phyloP scores from a whole-genome alignment of 2,888 invertebrate genomes.

The Choristoneura rosaceana region DNA sequence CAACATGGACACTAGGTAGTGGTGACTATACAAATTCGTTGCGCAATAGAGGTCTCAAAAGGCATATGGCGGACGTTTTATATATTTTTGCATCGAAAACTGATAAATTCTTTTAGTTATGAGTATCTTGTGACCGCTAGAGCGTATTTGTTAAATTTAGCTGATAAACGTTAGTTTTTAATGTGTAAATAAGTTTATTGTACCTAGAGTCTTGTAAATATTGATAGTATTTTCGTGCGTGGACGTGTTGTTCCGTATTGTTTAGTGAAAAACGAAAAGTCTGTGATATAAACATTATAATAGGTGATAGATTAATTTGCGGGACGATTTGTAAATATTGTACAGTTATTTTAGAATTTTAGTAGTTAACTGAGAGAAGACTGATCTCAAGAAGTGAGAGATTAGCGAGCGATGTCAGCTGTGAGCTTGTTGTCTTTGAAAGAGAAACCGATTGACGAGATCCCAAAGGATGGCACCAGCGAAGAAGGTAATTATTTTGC shows the following conservation, averaged over 20 bases:
- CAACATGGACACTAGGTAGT: slow-evolving; percentile 37
- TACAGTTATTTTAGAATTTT: slow-evolving; percentile 82
- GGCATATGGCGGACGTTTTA: slow-evolving; percentile 86
- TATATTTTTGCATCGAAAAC: slow-evolving; percentile 86
- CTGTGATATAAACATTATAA: slow-evolving; percentile 87
- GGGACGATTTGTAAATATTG: slow-evolving; percentile 83
- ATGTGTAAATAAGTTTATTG: slow-evolving; percentile 85
- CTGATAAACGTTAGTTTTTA: slow-evolving; percentile 83
- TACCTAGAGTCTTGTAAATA: slow-evolving; percentile 83
- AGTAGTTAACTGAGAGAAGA: slow-evolving; percentile 83
- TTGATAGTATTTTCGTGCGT: slow-evolving; percentile 85
- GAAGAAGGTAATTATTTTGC: slow-evolving; percentile 69
- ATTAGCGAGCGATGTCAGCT: slow-evolving; percentile 83
- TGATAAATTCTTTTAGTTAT: slow-evolving; percentile 86
- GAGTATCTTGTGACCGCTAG: slow-evolving; percentile 84
- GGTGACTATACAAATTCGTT: slow-evolving; percentile 52
- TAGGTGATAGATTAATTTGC: slow-evolving; percentile 83
- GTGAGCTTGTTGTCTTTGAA: slow-evolving; percentile 82
- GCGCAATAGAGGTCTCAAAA: slow-evolving; percentile 79
- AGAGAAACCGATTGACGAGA: slow-evolving; percentile 80
- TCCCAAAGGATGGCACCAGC: slow-evolving; percentile 74
- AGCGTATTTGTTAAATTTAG: slow-evolving; percentile 84
- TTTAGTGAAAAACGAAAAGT: slow-evolving; percentile 86
- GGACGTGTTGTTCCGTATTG: slow-evolving; percentile 86
- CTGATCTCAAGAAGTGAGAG: slow-evolving; percentile 78